A percentile compares a stretch with the other conserved stretches of the same genome.
Conservation (phyloP, 2,113 vertebrate genomes). For the Helogale parvula region DNA sequence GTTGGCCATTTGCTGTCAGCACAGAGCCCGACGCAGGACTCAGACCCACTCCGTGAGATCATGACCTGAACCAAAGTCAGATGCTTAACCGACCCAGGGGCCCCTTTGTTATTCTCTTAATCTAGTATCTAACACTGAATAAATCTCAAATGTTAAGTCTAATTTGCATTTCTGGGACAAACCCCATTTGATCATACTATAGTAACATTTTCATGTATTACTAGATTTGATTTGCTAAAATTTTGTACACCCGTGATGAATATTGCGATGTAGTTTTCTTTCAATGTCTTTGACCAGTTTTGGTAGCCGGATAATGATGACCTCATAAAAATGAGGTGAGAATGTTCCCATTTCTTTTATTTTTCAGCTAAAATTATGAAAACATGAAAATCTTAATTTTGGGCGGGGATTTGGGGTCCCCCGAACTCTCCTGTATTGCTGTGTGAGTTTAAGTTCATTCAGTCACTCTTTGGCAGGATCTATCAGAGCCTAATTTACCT, state of each 20-base stretch:
- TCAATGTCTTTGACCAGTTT: not conserved
- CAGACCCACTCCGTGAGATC: too few relatives aligned
- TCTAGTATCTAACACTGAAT: not conserved
- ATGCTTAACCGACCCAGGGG: too few relatives aligned
- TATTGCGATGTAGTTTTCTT: slow-evolving; percentile 1
- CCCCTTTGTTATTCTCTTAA: not conserved
- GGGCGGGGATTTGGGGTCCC: not conserved
- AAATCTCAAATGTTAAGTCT: slow-evolving; percentile 24
- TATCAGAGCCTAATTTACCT: not conserved
- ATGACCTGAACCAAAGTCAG: too few relatives aligned
- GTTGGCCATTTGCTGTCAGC: not conserved
- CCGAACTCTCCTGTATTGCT: not conserved
- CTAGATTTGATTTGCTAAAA: slow-evolving; percentile 18
- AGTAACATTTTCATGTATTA: not conserved
- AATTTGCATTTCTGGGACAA: not conserved
- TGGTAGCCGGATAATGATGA: not conserved
- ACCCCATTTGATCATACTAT: not conserved
- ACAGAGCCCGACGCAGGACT: too few relatives aligned
- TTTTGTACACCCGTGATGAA: not conserved
- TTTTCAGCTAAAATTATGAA: not conserved
- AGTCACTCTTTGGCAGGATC: not conserved
- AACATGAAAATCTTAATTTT: not conserved
- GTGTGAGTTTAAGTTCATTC: not conserved
- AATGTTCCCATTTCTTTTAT: not conserved
- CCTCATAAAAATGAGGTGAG: not conserved